These are phyloP conservation scores for Empidonax alnorum DNA, from an alignment of 2,113 vertebrate genomes.

Conservation along the genomic window DNA sequence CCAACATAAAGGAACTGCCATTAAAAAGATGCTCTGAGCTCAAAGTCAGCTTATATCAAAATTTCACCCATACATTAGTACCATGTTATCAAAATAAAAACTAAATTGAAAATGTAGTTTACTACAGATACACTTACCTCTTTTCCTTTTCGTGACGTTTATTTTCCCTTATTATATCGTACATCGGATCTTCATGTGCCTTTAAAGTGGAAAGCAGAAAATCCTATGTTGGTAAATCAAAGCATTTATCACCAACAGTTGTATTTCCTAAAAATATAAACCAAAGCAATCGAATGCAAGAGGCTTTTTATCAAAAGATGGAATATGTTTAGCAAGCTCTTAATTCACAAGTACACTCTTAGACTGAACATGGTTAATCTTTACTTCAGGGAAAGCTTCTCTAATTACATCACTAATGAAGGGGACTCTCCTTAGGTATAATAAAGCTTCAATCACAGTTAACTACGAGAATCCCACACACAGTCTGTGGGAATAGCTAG, in stretches of 20 bases:
- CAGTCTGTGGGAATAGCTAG: not conserved
- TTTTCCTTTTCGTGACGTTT: constrained; percentile 91
- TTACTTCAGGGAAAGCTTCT: not conserved
- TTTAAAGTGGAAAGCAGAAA: constrained; percentile 57
- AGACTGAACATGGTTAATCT: not conserved
- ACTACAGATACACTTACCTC: constrained; percentile 75
- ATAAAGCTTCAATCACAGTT: not conserved
- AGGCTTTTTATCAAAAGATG: not conserved
- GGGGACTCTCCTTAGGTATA: not conserved
- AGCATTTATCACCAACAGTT: not conserved
- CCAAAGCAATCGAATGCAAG: not conserved
- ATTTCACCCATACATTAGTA: not conserved
- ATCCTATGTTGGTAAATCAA: not conserved
- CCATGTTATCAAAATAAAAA: not conserved
- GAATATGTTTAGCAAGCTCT: not conserved
- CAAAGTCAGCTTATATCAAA: not conserved
- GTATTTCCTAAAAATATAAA: not conserved
- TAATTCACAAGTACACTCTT: not conserved
- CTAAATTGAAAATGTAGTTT: not conserved
- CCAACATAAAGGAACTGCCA: not conserved
- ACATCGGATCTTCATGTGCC: constrained; percentile 98
- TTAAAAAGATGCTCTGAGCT: not conserved
- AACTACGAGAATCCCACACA: not conserved
- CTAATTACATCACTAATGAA: not conserved
- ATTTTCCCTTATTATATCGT: constrained; percentile 91